Conservation (phyloP, 2,113 vertebrate species). For the Natator depressus region DNA sequence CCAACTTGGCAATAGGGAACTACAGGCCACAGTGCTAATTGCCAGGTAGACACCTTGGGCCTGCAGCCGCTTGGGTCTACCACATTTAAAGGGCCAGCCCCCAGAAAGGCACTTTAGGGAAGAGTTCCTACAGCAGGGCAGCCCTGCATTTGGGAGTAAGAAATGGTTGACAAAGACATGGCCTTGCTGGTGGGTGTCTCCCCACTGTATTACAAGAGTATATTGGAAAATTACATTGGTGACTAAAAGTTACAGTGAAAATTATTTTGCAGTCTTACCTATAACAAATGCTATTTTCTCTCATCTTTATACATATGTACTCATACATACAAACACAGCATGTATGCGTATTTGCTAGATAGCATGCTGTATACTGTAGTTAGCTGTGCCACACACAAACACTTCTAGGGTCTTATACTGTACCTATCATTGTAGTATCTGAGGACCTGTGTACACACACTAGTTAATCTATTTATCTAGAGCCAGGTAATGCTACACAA, state of each 20-base stretch:
- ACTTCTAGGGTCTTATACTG: not conserved
- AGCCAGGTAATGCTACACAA: not conserved
- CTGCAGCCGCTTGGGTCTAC: not conserved
- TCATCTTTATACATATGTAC: not conserved
- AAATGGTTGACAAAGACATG: not conserved
- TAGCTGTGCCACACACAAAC: not conserved
- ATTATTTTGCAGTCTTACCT: not conserved
- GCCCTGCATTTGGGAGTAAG: not conserved
- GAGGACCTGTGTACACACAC: accelerated
- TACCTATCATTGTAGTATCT: not conserved
- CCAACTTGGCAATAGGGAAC: not conserved
- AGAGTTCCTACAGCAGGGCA: not conserved
- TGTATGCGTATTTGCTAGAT: not conserved
- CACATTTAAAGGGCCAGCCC: not conserved
- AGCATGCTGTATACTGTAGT: not conserved
- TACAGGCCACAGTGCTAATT: not conserved
- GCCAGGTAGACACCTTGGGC: not conserved
- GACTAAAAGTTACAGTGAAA: not conserved
- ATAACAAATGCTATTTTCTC: not conserved
- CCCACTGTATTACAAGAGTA: not conserved
- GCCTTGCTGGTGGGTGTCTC: not conserved
- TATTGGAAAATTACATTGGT: not conserved
- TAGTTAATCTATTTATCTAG: not conserved
- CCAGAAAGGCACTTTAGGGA: not conserved
- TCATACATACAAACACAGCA: not conserved